phyloP scores from a whole-genome alignment of 2,113 vertebrate species.

The Sceloporus undulatus region DNA sequence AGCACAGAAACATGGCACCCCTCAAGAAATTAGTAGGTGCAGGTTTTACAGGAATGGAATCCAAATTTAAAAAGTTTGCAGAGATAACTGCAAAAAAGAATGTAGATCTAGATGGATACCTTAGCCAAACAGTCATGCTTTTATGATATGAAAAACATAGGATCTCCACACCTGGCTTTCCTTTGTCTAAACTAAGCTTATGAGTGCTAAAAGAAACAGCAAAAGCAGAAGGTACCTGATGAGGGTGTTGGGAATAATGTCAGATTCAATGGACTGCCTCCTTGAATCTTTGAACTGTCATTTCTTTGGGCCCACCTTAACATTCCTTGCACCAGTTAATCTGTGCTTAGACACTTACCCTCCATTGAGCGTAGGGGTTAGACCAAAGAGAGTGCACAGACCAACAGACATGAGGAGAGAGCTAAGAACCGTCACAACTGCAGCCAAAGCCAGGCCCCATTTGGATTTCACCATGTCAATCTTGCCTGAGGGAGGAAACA shows the following conservation, averaged over 20 bases:
- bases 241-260: too few species aligned
- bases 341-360: constrained; percentile 79
- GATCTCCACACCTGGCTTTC: neutral
- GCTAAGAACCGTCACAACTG: constrained; percentile 97
- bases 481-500: constrained; percentile 84
- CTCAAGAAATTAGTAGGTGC: neutral
- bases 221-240: too few species aligned
- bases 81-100: neutral
- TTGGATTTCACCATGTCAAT: constrained; percentile 99
- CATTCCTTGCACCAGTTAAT: neutral
- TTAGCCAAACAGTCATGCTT: neutral
- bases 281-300: too few species aligned
- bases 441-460: constrained; percentile 96
- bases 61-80: neutral
- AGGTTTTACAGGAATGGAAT: neutral
- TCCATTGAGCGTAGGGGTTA: constrained; percentile 97
- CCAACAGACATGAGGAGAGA: constrained; percentile 99
- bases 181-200: neutral
- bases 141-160: too few species aligned
- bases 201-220: too few species aligned
- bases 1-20: neutral
- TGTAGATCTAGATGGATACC: neutral
- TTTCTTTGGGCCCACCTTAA: fast-evolving
- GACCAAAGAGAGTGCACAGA: constrained; percentile 94
- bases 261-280: too few species aligned